These are phyloP conservation scores for Vanacampus margaritifer DNA, from an alignment of 2,113 vertebrate species.

Conservation along the genomic window DNA sequence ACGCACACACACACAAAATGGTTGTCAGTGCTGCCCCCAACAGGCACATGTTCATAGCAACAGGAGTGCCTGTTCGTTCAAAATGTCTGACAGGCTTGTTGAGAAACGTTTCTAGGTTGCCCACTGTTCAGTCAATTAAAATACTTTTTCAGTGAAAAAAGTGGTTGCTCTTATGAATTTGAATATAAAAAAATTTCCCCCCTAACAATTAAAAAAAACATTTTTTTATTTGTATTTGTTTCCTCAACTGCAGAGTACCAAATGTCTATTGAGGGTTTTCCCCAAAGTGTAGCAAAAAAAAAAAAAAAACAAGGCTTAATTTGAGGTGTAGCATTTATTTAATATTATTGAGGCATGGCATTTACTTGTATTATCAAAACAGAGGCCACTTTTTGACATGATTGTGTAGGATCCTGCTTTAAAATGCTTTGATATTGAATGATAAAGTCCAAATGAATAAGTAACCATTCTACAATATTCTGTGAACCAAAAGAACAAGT, in stretches of 20 bases:
- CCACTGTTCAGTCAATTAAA: slow-evolving; percentile 76
- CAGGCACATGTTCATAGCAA: slow-evolving; percentile 16
- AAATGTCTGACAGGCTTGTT: slow-evolving; percentile 14
- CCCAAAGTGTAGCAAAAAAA: too few species aligned
- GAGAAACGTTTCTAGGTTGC: slow-evolving; percentile 26
- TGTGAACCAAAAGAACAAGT: neutral
- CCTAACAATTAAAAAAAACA: too few species aligned
- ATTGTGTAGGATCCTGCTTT: neutral
- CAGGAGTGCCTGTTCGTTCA: slow-evolving; percentile 22
- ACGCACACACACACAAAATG: slow-evolving; percentile 12
- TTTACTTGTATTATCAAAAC: neutral
- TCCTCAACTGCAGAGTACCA: too few species aligned
- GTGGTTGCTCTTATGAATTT: neutral
- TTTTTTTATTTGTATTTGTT: too few species aligned
- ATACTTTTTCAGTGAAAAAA: slow-evolving; percentile 72
- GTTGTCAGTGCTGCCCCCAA: slow-evolving; percentile 25
- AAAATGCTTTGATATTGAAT: neutral
- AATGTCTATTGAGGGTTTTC: too few species aligned
- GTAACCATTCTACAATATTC: neutral
- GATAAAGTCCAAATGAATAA: neutral
- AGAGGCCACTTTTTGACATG: neutral
- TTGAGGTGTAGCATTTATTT: neutral
- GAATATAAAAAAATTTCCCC: too few species aligned
- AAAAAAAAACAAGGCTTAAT: too few species aligned
- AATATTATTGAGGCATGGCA: neutral